Conservation (phyloP, 2,797 vertebrate species). For the Peromyscus attwateri region DNA sequence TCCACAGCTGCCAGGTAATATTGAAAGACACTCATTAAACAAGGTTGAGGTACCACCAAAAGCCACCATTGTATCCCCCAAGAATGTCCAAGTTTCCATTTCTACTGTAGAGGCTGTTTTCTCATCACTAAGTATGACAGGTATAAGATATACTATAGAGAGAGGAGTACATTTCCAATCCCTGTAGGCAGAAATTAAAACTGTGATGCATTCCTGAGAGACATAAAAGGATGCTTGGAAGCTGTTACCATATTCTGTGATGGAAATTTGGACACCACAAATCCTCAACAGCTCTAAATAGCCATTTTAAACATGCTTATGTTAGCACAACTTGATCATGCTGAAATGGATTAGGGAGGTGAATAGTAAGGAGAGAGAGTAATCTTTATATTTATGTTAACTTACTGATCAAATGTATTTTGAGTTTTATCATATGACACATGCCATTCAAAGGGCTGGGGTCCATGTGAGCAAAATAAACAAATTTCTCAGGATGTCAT, state of each 20-base stretch:
- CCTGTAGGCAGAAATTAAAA: neutral
- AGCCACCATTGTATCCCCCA: too few relatives aligned
- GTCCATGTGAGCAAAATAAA: neutral
- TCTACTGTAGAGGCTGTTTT: neutral
- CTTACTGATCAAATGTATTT: neutral
- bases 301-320: neutral
- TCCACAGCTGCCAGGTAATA: fast-evolving
- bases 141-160: neutral
- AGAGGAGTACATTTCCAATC: neutral
- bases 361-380: neutral
- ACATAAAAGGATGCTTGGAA: neutral
- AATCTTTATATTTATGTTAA: neutral
- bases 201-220: neutral
- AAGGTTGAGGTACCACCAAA: too few relatives aligned
- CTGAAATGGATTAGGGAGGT: neutral
- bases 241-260: neutral
- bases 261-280: neutral
- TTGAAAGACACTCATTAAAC: neutral
- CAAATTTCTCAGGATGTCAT: neutral
- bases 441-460: neutral
- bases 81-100: neutral
- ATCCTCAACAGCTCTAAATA: neutral
- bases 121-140: neutral
- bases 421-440: neutral
- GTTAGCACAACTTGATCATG: neutral